Evolutionary conservation across 2,888 invertebrate species (phyloP).

Genomic region (Cantharis lateralis): DNA sequence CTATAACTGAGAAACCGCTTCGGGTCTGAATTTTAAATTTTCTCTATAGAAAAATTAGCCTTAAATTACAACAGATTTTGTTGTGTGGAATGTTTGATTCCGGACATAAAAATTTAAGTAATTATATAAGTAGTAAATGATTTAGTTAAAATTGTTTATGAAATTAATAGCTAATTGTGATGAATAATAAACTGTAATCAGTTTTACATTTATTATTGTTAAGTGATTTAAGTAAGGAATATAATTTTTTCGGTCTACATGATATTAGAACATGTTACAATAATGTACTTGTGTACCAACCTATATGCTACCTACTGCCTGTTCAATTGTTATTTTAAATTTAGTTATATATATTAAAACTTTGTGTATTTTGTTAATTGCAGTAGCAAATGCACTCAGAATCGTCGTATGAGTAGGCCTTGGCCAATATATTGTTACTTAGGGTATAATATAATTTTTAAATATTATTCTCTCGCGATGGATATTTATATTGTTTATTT

Average conservation of each 20-base stretch:
- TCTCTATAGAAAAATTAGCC: background rate
- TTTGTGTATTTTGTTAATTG: conserved; percentile 43
- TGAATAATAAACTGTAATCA: too few relatives aligned
- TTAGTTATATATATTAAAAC: conserved; percentile 8
- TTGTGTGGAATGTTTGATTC: background rate
- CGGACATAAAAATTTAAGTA: background rate
- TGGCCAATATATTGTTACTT: conserved; percentile 51
- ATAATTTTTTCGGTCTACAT: background rate
- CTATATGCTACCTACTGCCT: conserved; percentile 12
- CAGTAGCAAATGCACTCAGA: conserved; percentile 50
- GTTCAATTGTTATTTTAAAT: conserved; percentile 22
- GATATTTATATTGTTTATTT: conserved; percentile 46
- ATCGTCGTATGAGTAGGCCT: conserved; percentile 40
- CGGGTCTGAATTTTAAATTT: background rate
- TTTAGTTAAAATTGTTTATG: too few relatives aligned
- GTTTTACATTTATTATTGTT: too few relatives aligned
- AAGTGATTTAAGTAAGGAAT: background rate
- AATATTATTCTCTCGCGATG: conserved; percentile 52
- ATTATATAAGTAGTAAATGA: too few relatives aligned
- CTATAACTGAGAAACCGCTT: background rate
- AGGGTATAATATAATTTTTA: conserved; percentile 53
- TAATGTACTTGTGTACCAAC: background rate
- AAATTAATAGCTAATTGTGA: too few relatives aligned
- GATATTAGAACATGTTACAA: background rate
- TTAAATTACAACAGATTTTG: background rate